phyloP scores from a whole-genome alignment of 2,797 vertebrate genomes.

The Melanotaenia pygmaea region DNA sequence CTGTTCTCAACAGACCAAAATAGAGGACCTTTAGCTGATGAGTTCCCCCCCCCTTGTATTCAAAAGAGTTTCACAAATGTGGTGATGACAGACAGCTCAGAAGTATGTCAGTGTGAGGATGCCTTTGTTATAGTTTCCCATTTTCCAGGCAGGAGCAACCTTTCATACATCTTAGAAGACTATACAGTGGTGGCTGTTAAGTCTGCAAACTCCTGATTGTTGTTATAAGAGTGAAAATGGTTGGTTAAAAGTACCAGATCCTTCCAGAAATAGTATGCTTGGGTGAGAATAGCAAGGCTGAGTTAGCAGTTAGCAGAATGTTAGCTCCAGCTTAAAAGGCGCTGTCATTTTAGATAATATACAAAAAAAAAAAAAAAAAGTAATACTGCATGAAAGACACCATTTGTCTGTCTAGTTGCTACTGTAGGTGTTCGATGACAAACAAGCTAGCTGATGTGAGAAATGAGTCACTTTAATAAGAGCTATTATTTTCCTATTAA shows the following conservation, averaged over 20 bases:
- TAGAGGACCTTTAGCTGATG: conserved; percentile 62
- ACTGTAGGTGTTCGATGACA: conserved; percentile 16
- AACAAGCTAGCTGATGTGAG: conserved; percentile 3
- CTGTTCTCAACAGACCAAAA: conserved; percentile 58
- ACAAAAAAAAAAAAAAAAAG: conserved; percentile 14
- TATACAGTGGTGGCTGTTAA: not conserved
- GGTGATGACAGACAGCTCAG: conserved; percentile 66
- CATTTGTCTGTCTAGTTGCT: conserved; percentile 20
- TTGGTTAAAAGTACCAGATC: not conserved
- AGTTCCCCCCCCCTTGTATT: conserved; percentile 30
- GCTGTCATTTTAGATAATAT: conserved; percentile 19
- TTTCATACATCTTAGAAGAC: not conserved
- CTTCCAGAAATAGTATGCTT: not conserved
- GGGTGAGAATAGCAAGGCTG: not conserved
- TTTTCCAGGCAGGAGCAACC: conserved; percentile 30
- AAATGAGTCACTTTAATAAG: conserved; percentile 6
- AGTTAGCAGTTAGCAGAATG: not conserved
- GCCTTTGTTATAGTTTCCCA: conserved; percentile 29
- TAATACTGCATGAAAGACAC: conserved; percentile 12
- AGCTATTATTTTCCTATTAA: conserved; percentile 2
- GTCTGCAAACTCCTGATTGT: not conserved
- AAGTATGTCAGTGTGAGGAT: conserved; percentile 51
- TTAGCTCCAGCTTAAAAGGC: not conserved
- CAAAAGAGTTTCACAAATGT: conserved; percentile 37
- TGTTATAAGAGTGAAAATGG: not conserved